These are phyloP conservation scores for Ridgeia piscesae DNA, from an alignment of 1,140 invertebrate genomes.

Conservation along the genomic window DNA sequence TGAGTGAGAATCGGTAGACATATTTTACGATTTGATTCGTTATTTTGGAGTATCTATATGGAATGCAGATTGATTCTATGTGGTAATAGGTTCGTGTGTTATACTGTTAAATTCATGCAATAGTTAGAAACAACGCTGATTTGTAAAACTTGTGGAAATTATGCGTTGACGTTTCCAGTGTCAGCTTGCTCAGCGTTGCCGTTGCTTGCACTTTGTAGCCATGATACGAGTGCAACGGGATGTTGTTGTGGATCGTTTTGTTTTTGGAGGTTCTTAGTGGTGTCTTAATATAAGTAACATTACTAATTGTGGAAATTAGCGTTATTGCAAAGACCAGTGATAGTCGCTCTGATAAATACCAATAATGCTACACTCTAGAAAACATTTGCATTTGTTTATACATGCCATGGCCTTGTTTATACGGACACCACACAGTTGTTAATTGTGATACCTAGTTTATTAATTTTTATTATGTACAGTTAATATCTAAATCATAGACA, in stretches of 20 bases:
- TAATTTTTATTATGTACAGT: too few relatives aligned
- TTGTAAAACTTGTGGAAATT: not conserved
- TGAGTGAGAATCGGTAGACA: not conserved
- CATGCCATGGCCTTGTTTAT: not conserved
- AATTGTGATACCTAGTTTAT: too few relatives aligned
- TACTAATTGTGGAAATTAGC: not conserved
- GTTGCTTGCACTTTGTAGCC: constrained; percentile 3
- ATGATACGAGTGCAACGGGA: not conserved
- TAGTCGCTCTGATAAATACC: not conserved
- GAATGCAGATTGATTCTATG: not conserved
- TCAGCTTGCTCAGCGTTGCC: not conserved
- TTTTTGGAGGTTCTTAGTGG: not conserved
- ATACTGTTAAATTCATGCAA: not conserved
- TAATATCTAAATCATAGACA: too few relatives aligned
- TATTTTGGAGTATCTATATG: not conserved
- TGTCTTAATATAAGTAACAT: not conserved
- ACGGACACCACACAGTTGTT: too few relatives aligned
- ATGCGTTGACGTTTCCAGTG: not conserved
- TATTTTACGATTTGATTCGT: not conserved
- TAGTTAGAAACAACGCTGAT: not conserved
- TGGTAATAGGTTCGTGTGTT: not conserved
- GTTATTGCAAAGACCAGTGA: not conserved
- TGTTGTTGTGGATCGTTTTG: not conserved
- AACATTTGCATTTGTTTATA: not conserved
- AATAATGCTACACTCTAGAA: not conserved